Conservation (phyloP, 2,888 invertebrate species). For the Odontothrips loti region DNA sequence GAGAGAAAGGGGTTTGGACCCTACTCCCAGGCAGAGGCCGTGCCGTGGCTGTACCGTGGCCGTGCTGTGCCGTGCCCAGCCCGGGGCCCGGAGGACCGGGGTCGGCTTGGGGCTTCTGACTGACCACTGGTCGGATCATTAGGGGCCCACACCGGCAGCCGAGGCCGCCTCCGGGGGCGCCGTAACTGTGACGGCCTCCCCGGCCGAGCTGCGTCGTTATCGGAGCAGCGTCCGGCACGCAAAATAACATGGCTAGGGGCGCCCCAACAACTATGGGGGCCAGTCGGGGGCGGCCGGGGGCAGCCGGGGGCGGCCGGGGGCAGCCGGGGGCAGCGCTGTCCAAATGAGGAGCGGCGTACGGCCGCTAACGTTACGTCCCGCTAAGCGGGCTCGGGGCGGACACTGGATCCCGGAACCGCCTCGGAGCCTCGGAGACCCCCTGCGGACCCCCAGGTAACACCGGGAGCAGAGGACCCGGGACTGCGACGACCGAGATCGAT, state of each 20-base stretch:
- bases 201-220: no score
- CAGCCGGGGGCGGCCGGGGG: background rate
- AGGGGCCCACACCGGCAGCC: background rate
- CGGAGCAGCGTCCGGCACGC: background rate
- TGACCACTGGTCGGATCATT: slow-evolving; percentile 26
- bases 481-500: no score
- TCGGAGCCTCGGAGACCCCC: no score
- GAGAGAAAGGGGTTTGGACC: slow-evolving; percentile 5
- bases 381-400: no score
- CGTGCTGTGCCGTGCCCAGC: background rate
- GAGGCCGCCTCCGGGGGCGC: background rate
- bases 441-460: no score
- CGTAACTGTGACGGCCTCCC: no score
- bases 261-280: slow-evolving; percentile 11
- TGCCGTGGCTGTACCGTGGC: background rate
- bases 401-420: no score
- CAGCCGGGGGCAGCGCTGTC: background rate
- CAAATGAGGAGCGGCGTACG: no score
- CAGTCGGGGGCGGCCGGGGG: background rate
- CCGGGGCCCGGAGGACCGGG: background rate
- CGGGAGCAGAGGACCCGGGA: no score
- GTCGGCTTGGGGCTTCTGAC: slow-evolving; percentile 12
- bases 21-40: no score
- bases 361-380: background rate
- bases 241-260: background rate